Evolutionary conservation across 2,888 invertebrate genomes (phyloP).

Genomic region (Lepidochitona cinerea): DNA sequence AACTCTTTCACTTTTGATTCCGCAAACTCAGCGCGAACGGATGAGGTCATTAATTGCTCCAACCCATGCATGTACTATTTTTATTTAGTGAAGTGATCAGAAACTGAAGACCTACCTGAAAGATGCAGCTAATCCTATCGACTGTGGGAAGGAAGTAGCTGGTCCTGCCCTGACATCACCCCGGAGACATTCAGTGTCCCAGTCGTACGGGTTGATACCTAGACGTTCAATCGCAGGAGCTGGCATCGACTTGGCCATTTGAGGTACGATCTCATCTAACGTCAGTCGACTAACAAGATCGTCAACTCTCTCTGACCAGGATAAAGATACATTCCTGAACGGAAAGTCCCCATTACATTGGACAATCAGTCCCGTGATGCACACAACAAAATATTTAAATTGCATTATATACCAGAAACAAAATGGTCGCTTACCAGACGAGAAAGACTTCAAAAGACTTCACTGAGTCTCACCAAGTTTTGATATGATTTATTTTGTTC

Average conservation of each 20-base stretch:
- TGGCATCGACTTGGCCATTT: constrained; percentile 48
- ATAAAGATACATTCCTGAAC: constrained; percentile 57
- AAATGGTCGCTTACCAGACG: no score
- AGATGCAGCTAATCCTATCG: constrained; percentile 63
- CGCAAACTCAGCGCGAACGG: no score
- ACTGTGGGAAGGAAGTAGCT: constrained; percentile 66
- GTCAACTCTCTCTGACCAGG: constrained; percentile 60
- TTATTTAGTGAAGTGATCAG: no score
- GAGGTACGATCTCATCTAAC: constrained; percentile 54
- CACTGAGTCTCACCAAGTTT: no score
- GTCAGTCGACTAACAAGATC: constrained; percentile 60
- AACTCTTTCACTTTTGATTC: no score
- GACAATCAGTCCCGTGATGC: no score
- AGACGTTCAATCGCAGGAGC: constrained; percentile 58
- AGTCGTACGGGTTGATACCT: constrained; percentile 58
- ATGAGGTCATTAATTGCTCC: no score
- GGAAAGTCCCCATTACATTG: constrained; percentile 40
- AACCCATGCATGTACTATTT: no score
- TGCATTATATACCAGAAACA: no score
- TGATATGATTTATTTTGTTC: no score
- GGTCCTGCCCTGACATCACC: constrained; percentile 59
- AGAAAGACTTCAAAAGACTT: no score
- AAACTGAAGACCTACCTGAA: constrained; percentile 53
- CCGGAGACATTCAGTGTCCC: constrained; percentile 65
- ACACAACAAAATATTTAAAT: no score